Evolutionary conservation across 2,888 invertebrate genomes (phyloP), one percentile per base, ranked within the genome.

Genomic region (Drosophila paramelanica): DNA sequence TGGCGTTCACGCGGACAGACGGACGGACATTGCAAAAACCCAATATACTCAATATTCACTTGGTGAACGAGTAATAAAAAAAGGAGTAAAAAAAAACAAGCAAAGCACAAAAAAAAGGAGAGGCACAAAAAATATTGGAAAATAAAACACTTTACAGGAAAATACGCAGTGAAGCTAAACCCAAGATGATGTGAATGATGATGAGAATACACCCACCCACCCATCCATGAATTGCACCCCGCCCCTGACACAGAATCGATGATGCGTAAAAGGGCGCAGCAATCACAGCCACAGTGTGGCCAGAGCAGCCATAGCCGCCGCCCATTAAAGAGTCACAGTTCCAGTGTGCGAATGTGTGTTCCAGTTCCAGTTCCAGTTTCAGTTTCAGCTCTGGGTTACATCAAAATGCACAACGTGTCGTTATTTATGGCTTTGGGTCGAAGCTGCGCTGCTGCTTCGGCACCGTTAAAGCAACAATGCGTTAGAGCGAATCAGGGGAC

Each of bases 381-480:
- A 42, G 58, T 20, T 51, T 14, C 56, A 25, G 33, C 33, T 59
- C 64, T 64, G 61, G 57, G 67, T 47, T 73, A 59, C 75, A 84
- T 88, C 89, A 84, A 84, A 86, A 88, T 84, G 87, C 84, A 88
- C 77, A 88, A 74, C 83, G 83, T 86, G 83, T 82, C 87, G 73
- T 88, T 85, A 82, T 85, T 86, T 88, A 86, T 83, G 75, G 67
- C 59, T 73, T 77, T 76, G 67, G 65, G 62, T 59, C 45, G 74
- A 67, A 70, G 78, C 61, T 64, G 79, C 74, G 77, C 55, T 60
- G 58, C 77, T 56, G 42, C 11, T 33, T 13, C 17, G 66, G 65
- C 64, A 59, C 47, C 59, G 66, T 66, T 74, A 67, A 62, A 51
- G 62, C 81, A 66, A 46, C 51, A 58, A 39, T 59, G 60, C 67